A percentile compares a stretch with the other conserved stretches of the same genome.
These are phyloP conservation scores for Astropecten irregularis DNA, from an alignment of 53 echinoderm and acorn worm species.

Conservation along the genomic window DNA sequence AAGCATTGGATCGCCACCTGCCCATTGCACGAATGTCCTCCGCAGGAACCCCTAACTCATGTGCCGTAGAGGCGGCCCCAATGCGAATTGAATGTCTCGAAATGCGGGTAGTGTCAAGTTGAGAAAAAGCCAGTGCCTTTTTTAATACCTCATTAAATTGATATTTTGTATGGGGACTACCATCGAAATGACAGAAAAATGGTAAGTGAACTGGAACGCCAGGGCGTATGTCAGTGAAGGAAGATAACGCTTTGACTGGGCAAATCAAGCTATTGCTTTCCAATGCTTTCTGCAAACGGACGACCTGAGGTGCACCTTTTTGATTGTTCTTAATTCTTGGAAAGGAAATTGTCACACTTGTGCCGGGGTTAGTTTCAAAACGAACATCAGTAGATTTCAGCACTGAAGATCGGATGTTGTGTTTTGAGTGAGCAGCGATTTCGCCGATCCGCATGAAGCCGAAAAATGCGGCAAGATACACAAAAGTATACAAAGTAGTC, in stretches of 20 bases:
- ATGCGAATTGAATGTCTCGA: neutral
- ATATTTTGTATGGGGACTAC: neutral
- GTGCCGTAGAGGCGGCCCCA: neutral
- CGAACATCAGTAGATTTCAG: neutral
- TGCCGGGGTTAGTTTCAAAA: neutral
- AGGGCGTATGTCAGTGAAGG: neutral
- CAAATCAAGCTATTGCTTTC: neutral
- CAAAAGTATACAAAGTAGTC: neutral
- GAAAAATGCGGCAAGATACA: conserved; percentile 23
- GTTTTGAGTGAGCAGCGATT: neutral
- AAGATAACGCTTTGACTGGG: neutral
- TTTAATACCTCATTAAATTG: conserved; percentile 13
- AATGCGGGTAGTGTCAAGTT: too few species aligned
- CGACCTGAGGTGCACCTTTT: conserved; percentile 10
- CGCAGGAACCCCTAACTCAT: neutral
- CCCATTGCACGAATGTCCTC: conserved; percentile 2
- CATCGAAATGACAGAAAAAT: neutral
- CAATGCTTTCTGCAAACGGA: neutral
- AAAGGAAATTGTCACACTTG: neutral
- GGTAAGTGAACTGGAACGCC: neutral
- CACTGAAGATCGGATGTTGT: neutral
- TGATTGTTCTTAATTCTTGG: conserved; percentile 2
- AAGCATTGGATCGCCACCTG: conserved; percentile 7
- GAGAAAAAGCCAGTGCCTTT: neutral
- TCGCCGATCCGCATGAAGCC: conserved; percentile 29